Evolutionary conservation across 1,140 invertebrate genomes (phyloP).

Genomic region (Drosophila chauvacae): DNA sequence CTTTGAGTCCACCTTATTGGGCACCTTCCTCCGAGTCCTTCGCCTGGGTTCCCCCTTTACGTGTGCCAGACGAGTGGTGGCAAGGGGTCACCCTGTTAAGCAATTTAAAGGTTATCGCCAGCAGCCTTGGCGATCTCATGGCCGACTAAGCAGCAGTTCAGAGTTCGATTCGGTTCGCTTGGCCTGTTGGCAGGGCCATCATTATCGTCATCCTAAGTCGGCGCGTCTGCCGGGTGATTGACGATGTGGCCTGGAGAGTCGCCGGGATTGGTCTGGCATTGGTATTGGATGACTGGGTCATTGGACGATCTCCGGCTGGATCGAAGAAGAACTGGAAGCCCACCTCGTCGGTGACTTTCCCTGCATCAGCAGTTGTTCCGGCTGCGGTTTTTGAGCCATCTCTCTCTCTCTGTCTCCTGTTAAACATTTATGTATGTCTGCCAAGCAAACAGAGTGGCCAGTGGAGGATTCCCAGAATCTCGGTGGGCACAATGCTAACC

Average conservation of each 20-base stretch:
- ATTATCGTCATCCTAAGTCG: constrained; percentile 42
- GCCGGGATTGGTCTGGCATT: constrained; percentile 14
- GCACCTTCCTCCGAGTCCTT: background rate
- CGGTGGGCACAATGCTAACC: background rate
- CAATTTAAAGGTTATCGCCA: constrained; percentile 77
- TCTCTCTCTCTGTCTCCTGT: constrained; percentile 14
- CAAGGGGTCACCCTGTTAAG: constrained; percentile 47
- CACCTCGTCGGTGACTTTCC: constrained; percentile 18
- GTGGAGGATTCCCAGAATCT: constrained; percentile 2
- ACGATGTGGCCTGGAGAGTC: constrained; percentile 56
- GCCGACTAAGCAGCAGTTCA: constrained; percentile 68
- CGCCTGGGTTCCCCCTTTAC: background rate
- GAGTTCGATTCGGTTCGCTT: constrained; percentile 41
- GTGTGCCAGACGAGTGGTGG: background rate
- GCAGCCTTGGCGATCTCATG: constrained; percentile 77
- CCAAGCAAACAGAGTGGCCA: constrained; percentile 64
- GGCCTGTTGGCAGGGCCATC: constrained; percentile 35
- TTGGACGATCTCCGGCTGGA: constrained; percentile 12
- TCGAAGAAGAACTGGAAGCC: background rate
- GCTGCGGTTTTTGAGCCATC: constrained; percentile 15
- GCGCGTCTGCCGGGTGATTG: constrained; percentile 55
- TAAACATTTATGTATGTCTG: constrained; percentile 78
- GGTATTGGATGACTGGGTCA: background rate
- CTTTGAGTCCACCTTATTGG: constrained; percentile 2
- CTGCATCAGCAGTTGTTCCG: constrained; percentile 41